A percentile compares a stretch with the other conserved stretches of the same genome.
Conservation (phyloP, 2,888 invertebrate genomes). For the Plusia festucae region DNA sequence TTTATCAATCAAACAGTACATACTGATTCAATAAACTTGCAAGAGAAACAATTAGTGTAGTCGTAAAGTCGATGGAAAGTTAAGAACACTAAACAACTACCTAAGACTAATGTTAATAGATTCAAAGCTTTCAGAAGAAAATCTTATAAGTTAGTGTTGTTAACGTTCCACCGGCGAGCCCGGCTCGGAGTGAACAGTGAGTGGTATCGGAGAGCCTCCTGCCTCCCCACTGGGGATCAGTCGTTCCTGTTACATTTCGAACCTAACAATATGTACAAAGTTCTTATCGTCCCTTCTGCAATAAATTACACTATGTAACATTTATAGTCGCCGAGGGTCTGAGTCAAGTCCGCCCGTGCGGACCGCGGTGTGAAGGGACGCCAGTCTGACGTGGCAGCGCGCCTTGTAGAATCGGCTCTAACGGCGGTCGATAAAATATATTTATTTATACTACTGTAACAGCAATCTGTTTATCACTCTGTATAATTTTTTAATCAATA, state of each 20-base stretch:
- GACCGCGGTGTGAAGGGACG: neutral
- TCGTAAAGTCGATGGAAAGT: slow-evolving; percentile 20
- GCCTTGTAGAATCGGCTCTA: neutral
- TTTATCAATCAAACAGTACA: slow-evolving; percentile 36
- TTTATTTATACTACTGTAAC: slow-evolving; percentile 5
- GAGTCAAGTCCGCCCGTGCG: neutral
- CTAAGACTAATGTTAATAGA: slow-evolving; percentile 52
- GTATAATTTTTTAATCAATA: slow-evolving; percentile 13
- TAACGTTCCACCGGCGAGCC: slow-evolving; percentile 27
- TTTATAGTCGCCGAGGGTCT: neutral
- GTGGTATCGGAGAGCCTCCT: neutral
- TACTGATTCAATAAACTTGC: slow-evolving; percentile 18
- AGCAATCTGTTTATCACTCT: neutral
- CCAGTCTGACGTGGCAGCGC: neutral
- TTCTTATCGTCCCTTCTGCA: neutral
- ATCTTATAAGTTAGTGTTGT: slow-evolving; percentile 23
- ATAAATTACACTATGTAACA: slow-evolving; percentile 20
- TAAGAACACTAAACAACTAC: slow-evolving; percentile 32
- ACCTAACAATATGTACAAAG: slow-evolving; percentile 15
- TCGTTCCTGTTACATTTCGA: neutral
- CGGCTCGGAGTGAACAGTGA: neutral
- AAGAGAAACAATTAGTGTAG: slow-evolving; percentile 12
- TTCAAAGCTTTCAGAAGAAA: slow-evolving; percentile 50
- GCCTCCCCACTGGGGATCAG: neutral
- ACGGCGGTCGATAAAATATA: neutral